Evolutionary conservation across 2,797 vertebrate species (phyloP), one percentile per base, ranked within the genome.

Genomic region (Micromesistius poutassou): DNA sequence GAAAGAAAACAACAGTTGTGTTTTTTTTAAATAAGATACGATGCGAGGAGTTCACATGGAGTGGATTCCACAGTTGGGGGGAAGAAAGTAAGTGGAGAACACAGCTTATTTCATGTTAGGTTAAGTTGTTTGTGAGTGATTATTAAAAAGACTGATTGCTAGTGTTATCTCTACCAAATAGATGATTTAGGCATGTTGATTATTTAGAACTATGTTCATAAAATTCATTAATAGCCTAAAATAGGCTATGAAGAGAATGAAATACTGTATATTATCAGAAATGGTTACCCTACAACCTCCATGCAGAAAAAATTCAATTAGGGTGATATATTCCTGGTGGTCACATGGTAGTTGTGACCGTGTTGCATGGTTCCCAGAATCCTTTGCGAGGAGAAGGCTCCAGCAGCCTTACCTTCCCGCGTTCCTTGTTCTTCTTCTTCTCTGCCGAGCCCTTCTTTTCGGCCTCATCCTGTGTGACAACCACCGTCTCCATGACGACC

Each of bases 391-490:
- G 55, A 4, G 55, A 22, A 1, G 0, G 55, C 36, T 42, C 1
- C 0, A 5, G 66, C 13, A 12, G 74, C 76, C 76, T 86, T 90
- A 95, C 94, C 94, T 95, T 95, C 73, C 88, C 93, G 71, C 89
- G 91, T 1, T 94, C 93, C 80, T 86, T 89, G 83, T 88, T 89
- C 85, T 89, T 94, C 87, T 89, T 95, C 87, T 90, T 94, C 25
- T 93, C 91, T 77, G 86, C 89, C 13, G 87, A 78, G 36, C 28
- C 89, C 83, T 92, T 94, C 85, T 87, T 93, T 76, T 87, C 81
- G 9, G 87, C 81, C 77, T 91, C 89, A 30, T 93, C 90, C 74
- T 87, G 86, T 76, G 77, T 81, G 77, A 91, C 84, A 66, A 91
- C 25, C 74, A 87, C 74, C 2, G 87, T 84, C 82, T 93, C 90